A percentile compares a stretch with the other conserved stretches of the same genome.
phyloP scores from a whole-genome alignment of 2,888 invertebrate genomes.

The Orgyia antiqua region DNA sequence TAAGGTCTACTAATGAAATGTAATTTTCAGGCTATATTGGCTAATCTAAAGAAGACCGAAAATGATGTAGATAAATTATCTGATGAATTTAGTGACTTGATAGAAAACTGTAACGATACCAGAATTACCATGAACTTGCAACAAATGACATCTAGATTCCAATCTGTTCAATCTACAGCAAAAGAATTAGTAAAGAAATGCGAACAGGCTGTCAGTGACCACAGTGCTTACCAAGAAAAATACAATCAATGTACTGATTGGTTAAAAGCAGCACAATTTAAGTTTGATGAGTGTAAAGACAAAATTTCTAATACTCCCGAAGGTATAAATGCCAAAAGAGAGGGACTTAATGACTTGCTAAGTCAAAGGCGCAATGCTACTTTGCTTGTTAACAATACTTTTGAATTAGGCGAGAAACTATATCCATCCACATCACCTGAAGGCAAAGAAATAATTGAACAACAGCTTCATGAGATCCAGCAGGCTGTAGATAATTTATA shows the following conservation, averaged over 20 bases:
- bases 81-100: conserved; percentile 90
- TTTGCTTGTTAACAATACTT: conserved; percentile 87
- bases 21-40: conserved; percentile 82
- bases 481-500: conserved; percentile 89
- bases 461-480: conserved; percentile 90
- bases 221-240: conserved; percentile 87
- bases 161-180: conserved; percentile 91
- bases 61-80: conserved; percentile 91
- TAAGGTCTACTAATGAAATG: conserved; percentile 7
- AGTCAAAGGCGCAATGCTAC: conserved; percentile 86
- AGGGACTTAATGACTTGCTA: conserved; percentile 84
- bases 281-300: conserved; percentile 82
- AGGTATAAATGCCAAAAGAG: conserved; percentile 83
- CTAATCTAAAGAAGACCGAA: conserved; percentile 89
- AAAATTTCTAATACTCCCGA: conserved; percentile 81
- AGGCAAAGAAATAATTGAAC: conserved; percentile 90
- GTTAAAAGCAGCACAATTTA: conserved; percentile 85
- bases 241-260: conserved; percentile 91
- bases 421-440: conserved; percentile 91
- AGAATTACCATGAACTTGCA: conserved; percentile 92
- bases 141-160: conserved; percentile 93
- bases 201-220: conserved; percentile 91
- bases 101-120: conserved; percentile 90
- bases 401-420: conserved; percentile 92
- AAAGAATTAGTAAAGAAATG: conserved; percentile 95